Evolutionary conservation across 2,113 vertebrate genomes (phyloP), one percentile per base, ranked within the genome.

Genomic region (western clawed frog (Xenopus tropicalis)): DNA sequence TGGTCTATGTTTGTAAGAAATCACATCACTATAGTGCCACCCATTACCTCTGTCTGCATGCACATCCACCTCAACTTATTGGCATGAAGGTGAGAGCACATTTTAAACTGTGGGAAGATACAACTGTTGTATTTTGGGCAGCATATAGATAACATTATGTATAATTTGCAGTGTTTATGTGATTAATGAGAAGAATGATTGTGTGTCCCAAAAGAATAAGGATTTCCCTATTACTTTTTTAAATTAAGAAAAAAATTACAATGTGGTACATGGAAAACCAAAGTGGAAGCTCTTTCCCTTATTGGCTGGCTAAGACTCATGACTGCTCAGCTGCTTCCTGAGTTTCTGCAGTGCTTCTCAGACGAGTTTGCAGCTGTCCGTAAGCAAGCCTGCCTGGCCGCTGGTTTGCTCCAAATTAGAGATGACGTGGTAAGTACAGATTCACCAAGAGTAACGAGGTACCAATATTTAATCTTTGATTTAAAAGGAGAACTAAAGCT

Each of bases 291-390:
- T 14, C 84, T 92, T 71, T 81, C 81, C 11, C 79, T 91, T 42
- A 85, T 91, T 72, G 79, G 83, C 17, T 80, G 79, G 43, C 82
- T 92, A 19, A 85, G 82, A 42, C 79, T 91, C 66, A 90, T 93
- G 90, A 90, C 90, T 1, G 82, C 84, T 66, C 88, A 89, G 80
- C 81, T 93, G 62, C 79, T 92, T 56, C 86, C 89, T 1, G 70
- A 70, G 68, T 92, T 92, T 76, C 81, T 93, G 54, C 25, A 42
- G n/a, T 91, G 90, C 80, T 86, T 93, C 79, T 83, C 80, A 12
- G 83, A 91, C 76, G 83, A 90, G 58, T 88, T 85, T 72, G 77
- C 80, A 70, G 80, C 82, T 71, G 88, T 92, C 25, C 80, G 88
- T 46, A 82, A 65, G 69, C 88, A 87, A 82, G 91, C 88, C 63